Base-by-base conservation (phyloP, 1,140 invertebrate species). In the Saxidomus purpurata region DNA sequence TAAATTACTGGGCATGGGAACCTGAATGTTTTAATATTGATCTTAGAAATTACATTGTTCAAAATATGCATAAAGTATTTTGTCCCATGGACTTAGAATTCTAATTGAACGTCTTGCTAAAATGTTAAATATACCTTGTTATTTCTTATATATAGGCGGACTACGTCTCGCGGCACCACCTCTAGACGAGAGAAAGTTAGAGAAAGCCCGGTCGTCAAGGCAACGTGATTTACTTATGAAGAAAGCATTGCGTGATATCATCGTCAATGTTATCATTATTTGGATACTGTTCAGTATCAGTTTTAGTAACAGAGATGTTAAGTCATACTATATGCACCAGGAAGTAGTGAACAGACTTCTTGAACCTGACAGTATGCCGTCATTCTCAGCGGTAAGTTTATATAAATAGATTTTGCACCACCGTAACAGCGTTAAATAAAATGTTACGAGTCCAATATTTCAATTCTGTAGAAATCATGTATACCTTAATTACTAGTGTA, bases 231-330 rank as follows among this genome's bases (percentile, higher is more conserved):
- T 93, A 0, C 82, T 90, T 61, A 90, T 93, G 90, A 89, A 85
- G 43, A 76, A 71, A 6, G 85, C 89, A 0, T 4, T 93, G 0
- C 87, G 84, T 38, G 88, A 92, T 47, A 71, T 91, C 1, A 43
- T 90, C 0, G 47, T 92, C 15, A 92, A 92, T 1, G 34, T 92
- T n/a, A 9, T 93, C 25, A 87, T 90, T 19, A 52, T 92, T n/a
- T 92, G 92, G 92, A 92, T 92, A 31, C 85, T 93, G 25, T 93
- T 90, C 77, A 91, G 91, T 38, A 91, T 92, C 52, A 92, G 91
- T 47, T 92, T 82, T 69, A 92, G 90, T 13, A 91, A 92, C 71
- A 79, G 90, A 22, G 93, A 93, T 38, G 69, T 84, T 31, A 71
- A 86, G 40, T 92, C 92, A 1, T 92, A 76, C 59, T 43, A 80